Evolutionary conservation across 30 jellyfish, hydroid and myxozoan species (phyloP).

Genomic region (Catostylus mosaicus): DNA sequence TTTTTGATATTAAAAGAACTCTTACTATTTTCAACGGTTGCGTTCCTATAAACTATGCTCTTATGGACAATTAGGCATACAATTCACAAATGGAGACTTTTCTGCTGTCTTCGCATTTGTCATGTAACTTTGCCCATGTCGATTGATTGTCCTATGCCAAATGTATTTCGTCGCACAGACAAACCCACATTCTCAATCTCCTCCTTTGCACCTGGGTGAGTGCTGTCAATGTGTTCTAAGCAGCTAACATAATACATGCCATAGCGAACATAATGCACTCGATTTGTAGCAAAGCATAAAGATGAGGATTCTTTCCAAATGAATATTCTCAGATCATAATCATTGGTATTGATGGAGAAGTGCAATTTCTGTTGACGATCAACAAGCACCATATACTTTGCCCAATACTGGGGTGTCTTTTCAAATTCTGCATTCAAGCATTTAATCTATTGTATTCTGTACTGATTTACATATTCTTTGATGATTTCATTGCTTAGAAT

Average conservation of each 20-base stretch:
- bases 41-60: too few relatives aligned
- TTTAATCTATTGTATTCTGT: too few relatives aligned
- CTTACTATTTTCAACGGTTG: too few relatives aligned
- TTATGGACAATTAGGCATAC: too few relatives aligned
- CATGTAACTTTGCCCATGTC: conserved; percentile 58
- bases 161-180: conserved; percentile 21
- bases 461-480: too few relatives aligned
- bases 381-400: too few relatives aligned
- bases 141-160: conserved; percentile 50
- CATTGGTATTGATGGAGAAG: conserved; percentile 17
- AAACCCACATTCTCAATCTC: conserved; percentile 46
- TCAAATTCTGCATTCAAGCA: too few relatives aligned
- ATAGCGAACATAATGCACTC: conserved; percentile 33
- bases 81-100: too few relatives aligned
- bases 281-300: conserved; percentile 15
- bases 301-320: conserved; percentile 35
- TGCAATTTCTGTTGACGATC: too few relatives aligned
- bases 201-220: conserved; percentile 59
- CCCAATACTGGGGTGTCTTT: too few relatives aligned
- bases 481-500: too few relatives aligned
- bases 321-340: conserved; percentile 14
- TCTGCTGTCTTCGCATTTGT: conserved; percentile 51
- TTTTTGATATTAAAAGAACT: too few relatives aligned
- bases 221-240: conserved; percentile 53
- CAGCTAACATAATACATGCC: conserved; percentile 36